phyloP scores from a whole-genome alignment of 2,113 vertebrate genomes.

The Xerus inauris region DNA sequence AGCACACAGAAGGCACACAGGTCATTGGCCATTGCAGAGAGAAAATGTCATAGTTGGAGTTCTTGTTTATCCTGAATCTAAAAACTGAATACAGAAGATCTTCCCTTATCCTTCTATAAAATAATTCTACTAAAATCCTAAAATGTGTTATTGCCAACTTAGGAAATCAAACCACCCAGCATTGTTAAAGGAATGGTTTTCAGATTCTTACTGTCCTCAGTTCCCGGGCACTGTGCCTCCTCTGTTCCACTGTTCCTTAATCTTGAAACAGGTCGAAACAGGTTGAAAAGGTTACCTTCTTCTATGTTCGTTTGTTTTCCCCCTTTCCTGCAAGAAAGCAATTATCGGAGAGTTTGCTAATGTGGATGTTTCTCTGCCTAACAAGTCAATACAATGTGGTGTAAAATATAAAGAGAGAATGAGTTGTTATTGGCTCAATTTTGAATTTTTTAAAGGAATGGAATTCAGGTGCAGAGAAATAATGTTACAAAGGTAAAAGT shows the following conservation, averaged over 20 bases:
- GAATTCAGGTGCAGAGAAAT: not conserved
- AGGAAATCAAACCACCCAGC: not conserved
- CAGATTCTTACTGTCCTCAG: not conserved
- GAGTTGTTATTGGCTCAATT: not conserved
- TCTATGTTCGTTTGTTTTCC: not conserved
- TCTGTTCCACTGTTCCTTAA: not conserved
- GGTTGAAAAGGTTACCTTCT: not conserved
- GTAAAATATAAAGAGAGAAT: not conserved
- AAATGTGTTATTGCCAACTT: not conserved
- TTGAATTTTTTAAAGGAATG: not conserved
- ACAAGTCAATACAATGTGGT: not conserved
- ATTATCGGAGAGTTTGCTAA: not conserved
- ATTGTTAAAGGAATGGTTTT: not conserved
- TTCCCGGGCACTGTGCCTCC: not conserved
- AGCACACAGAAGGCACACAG: not conserved
- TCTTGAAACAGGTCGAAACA: not conserved
- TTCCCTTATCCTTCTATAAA: not conserved
- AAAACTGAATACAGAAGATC: not conserved
- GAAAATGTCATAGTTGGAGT: not conserved
- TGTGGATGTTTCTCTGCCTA: not conserved
- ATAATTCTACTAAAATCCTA: not conserved
- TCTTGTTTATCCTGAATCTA: not conserved
- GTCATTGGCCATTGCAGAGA: not conserved
- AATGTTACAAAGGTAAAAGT: not conserved
- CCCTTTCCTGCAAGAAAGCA: not conserved